A percentile compares a stretch with the other conserved stretches of the same genome.
These are phyloP conservation scores for Lycocorax pyrrhopterus DNA, from an alignment of 2,113 vertebrate genomes.

Conservation along the genomic window DNA sequence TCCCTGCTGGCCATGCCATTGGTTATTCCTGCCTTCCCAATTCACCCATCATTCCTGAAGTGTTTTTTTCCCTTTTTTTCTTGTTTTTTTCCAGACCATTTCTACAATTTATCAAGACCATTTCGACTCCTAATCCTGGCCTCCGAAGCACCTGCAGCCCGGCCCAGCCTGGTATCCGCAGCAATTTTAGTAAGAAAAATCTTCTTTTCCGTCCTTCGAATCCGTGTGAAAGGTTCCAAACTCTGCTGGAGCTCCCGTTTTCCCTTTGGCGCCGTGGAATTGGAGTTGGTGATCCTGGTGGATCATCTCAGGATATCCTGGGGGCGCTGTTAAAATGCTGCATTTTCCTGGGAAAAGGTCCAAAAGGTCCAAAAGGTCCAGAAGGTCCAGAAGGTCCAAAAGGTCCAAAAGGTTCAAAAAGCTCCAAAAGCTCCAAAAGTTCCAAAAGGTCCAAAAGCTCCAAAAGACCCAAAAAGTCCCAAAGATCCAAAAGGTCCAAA, in stretches of 20 bases:
- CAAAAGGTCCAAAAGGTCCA: background rate
- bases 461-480: no score
- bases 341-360: background rate
- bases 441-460: background rate
- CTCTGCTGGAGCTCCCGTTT: background rate
- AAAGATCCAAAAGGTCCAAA: background rate
- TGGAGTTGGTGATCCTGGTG: background rate
- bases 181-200: slow-evolving; percentile 46
- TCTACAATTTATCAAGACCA: slow-evolving; percentile 56
- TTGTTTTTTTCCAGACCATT: slow-evolving; percentile 52
- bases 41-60: background rate
- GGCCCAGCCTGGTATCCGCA: slow-evolving; percentile 18
- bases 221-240: background rate
- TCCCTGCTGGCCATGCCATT: background rate
- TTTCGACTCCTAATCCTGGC: slow-evolving; percentile 54
- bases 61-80: background rate
- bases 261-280: background rate
- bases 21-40: background rate
- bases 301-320: background rate
- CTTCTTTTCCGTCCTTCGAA: background rate
- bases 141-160: slow-evolving; percentile 22
- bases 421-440: no score
- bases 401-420: background rate
- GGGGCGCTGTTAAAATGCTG: background rate
- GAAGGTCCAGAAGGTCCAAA: background rate